Evolutionary conservation across 2,113 vertebrate species (phyloP), one percentile per base, ranked within the genome.

Genomic region (Nicator chloris): DNA sequence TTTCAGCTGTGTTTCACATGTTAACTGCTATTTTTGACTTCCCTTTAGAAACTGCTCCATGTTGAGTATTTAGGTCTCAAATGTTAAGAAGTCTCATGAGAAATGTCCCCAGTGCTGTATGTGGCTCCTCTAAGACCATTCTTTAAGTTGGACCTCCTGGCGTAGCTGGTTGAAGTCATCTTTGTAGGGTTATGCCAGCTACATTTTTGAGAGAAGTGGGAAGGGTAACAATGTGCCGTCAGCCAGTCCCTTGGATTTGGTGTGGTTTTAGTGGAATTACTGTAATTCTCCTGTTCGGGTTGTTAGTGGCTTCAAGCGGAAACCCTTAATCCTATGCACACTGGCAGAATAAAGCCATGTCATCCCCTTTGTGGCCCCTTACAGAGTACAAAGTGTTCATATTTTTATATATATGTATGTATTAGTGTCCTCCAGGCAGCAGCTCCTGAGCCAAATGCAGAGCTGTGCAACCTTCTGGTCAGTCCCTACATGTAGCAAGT

Each of bases 321-420:
- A 95, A 45, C 31, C 61, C 44, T 92, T 97, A 91, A 96, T 97
- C 81, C 78, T 93, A 56, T 91, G 91, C 90, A 90, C 95, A 86
- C 88, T 95, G 50, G n/a, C 77, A 94, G 91, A 95, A 85, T 93
- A 96, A 95, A 95, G 78, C 82, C 54, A 35, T 86, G 95, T 83
- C 93, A 82, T 88, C 79, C 72, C 57, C 42, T 96, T 44, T 92
- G 80, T 82, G 88, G 53, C 60, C 75, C 0, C 0, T 93, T 76
- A 37, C 40, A 87, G 35, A 50, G 53, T 51, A 69, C 39, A 30
- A 54, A 77, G 71, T 61, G 60, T 85, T 93, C 31, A 18, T 93
- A 37, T 80, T 72, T 90, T 13, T 79, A 61, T 90, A 26, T 81
- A 42, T 78, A 22, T 76, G 9, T 35, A 6, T 2, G 1, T 82